Conservation (phyloP, 2,797 vertebrate species). For the Spondyliosoma cantharus region DNA sequence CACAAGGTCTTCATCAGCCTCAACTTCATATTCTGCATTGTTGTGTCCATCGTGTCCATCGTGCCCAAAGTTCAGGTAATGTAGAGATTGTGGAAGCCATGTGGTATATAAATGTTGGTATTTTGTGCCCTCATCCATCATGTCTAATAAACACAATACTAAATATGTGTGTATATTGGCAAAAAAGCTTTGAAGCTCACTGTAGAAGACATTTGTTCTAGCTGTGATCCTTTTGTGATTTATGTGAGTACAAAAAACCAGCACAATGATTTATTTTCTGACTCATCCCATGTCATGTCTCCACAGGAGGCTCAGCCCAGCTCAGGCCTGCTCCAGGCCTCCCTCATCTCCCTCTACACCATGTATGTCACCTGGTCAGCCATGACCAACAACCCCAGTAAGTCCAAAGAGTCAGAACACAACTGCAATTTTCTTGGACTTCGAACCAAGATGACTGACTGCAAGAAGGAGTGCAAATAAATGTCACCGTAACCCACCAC, state of each 20-base stretch:
- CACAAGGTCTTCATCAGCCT: constrained; percentile 93
- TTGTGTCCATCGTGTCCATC: constrained; percentile 87
- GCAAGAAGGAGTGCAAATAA: neutral
- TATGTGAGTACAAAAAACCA: too few species aligned
- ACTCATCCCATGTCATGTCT: neutral
- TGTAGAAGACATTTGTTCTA: neutral
- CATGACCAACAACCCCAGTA: constrained; percentile 92
- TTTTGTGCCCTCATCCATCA: neutral
- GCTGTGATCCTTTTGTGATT: neutral
- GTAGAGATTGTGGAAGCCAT: neutral
- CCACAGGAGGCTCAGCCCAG: constrained; percentile 90
- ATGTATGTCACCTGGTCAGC: constrained; percentile 93
- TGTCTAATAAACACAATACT: neutral
- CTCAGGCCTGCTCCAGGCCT: constrained; percentile 93
- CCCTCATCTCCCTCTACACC: constrained; percentile 91
- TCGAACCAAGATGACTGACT: neutral
- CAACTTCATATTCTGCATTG: constrained; percentile 90
- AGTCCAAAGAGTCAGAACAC: constrained; percentile 64
- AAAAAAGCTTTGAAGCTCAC: neutral
- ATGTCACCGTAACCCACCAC: too few species aligned
- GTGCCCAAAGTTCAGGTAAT: constrained; percentile 93
- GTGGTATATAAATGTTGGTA: neutral
- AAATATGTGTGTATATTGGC: too few species aligned
- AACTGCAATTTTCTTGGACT: neutral
- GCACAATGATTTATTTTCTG: neutral